Base-by-base conservation (phyloP, 2,888 invertebrate species). In the Caenorhabditis afra region DNA sequence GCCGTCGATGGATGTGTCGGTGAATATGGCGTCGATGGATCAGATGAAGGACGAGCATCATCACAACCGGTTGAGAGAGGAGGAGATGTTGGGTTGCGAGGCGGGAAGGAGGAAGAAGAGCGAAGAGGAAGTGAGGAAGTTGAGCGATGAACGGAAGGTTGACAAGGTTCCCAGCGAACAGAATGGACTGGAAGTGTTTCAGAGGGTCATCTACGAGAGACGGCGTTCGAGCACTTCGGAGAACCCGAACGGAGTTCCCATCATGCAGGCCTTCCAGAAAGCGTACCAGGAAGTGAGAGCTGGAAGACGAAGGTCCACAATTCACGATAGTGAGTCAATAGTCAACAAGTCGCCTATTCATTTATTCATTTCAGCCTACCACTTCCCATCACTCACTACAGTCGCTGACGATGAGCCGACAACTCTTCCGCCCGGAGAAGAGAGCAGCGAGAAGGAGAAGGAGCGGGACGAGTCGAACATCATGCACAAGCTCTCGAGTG, bases 1-100 rank as follows among this genome's bases (percentile, higher is more conserved):
- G 14, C 86, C 86, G 10, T 85, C 84, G 20, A 86, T 86, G 82
- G 86, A 86, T 68, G 79, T 79, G 14, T 84, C 83, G n/a, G 81
- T 81, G 45, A 79, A 79, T 22, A 79, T 80, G 77, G 81, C 81
- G 10, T 81, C 77, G 20, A 66, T 84, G 41, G 83, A 82, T 58
- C 81, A 81, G 37, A 84, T 86, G 74, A 80, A 79, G 53, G 85
- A 79, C 44, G 86, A 86, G 59, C 85, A 85, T 58, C 82, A 81
- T 64, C 67, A 81, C 23, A 85, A 85, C 49, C 71, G 70, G 68
- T 58, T 84, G 39, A 55, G 84, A 49, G 84, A 84, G 59, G 77
- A 79, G 47, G 82, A 84, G 49, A 23, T 82, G 41, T 55, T 75
- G 37, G 66, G 62, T 22, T 49, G 59, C 49, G 79, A 70, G 41